Base-by-base conservation (phyloP, 1,140 invertebrate genomes). In the Belonocnema kinseyi region DNA sequence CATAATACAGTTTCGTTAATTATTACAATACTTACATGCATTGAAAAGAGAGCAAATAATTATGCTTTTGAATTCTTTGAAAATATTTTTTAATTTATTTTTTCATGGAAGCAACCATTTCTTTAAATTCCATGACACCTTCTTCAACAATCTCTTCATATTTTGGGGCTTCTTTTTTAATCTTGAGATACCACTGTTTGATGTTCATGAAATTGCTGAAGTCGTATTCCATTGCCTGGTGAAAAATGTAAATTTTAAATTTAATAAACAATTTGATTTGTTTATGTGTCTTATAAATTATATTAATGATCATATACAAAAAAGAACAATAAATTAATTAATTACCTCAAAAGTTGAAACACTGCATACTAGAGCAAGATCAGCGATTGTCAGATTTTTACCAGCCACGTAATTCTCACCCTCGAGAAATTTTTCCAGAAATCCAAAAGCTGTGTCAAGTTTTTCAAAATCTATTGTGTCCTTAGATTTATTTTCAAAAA, bases 91-190 rank as follows among this genome's bases (percentile, higher is more conserved):
- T 1, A 19, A 58, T 21, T 58, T 33, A 58, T 58, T 58, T 58
- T 26, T 13, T 33, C 56, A 58, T 21, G 11, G 56, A 58, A 11
- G 56, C 56, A 11, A 21, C 21, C 56, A 58, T 58, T 26, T 58
- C 56, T 74, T 86, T 90, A 1, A 89, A 73, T 19, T 78, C 56
- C 53, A 91, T 83, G 14, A 90, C 73, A 40, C 92, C 92, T 50
- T 92, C 92, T 10, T 86, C 94, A 85, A 97, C 96, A 56, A 94
- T 92, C 83, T 95, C 95, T 77, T 93, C 92, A 88, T 96, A 97
- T 33, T 94, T 95, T 4, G 95, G 94, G 12, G 94, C 93, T 6
- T 93, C 93, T 50, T 89, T 90, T 88, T 95, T 96, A 51, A 94
- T 93, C 72, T 92, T 94, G 53, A 94, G 93, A 80, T 94, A 93